Conservation (phyloP, 2,113 vertebrate genomes). For the Chaetorhynchus papuensis region DNA sequence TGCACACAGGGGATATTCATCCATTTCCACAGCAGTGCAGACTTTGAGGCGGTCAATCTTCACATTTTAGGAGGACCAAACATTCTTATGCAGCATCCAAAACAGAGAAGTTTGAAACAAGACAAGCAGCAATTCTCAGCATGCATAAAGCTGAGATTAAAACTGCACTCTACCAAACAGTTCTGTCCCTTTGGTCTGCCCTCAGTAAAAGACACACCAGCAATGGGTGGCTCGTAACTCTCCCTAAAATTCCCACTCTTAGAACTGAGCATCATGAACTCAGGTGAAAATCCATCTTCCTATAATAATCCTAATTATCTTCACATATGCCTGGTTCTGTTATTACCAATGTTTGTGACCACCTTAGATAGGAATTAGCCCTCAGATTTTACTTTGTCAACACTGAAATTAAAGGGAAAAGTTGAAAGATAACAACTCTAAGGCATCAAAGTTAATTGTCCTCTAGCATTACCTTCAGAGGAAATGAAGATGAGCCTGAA, state of each 20-base stretch:
- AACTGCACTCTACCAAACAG: background rate
- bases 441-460: background rate
- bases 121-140: background rate
- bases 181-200: background rate
- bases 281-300: background rate
- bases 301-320: background rate
- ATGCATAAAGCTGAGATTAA: background rate
- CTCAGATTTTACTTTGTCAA: slow-evolving; percentile 6
- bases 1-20: background rate
- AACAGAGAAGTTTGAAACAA: background rate
- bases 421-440: background rate
- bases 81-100: background rate
- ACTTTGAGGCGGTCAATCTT: background rate
- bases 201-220: background rate
- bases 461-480: background rate
- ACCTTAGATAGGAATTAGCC: background rate
- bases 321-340: background rate
- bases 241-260: background rate
- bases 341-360: background rate
- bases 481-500: background rate
- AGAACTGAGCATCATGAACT: background rate
- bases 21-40: background rate
- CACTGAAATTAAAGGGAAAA: background rate
- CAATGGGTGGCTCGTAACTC: background rate
- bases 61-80: background rate